Evolutionary conservation across 2,113 vertebrate genomes (phyloP).

Genomic region (Daboia siamensis): DNA sequence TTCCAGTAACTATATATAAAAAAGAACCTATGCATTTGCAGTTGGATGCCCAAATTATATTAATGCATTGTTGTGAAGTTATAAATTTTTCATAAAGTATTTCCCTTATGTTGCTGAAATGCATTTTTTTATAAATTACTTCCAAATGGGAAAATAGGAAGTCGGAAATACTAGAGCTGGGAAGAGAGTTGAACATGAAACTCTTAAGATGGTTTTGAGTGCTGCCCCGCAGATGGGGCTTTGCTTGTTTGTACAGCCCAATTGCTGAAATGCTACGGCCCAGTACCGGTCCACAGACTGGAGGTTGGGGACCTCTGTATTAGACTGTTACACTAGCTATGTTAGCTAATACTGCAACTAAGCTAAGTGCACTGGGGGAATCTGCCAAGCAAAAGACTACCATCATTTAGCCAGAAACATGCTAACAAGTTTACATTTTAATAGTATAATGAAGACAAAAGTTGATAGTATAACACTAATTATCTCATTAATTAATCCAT

Average conservation of each 20-base stretch:
- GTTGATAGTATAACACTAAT: not conserved
- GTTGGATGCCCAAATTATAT: not conserved
- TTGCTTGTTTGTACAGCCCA: no score
- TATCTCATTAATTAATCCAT: not conserved
- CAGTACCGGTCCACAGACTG: no score
- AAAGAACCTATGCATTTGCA: not conserved
- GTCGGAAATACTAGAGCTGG: not conserved
- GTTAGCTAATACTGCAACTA: not conserved
- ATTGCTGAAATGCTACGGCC: no score
- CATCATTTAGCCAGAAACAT: not conserved
- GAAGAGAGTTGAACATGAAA: not conserved
- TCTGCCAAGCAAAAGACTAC: not conserved
- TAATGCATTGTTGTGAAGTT: not conserved
- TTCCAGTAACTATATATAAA: not conserved
- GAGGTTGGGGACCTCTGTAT: not conserved
- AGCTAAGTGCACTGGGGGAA: not conserved
- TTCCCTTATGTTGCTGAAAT: not conserved
- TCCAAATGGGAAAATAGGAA: not conserved
- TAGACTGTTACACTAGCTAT: not conserved
- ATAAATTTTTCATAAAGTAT: not conserved
- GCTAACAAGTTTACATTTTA: not conserved
- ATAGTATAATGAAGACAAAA: not conserved
- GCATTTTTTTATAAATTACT: not conserved
- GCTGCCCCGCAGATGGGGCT: no score
- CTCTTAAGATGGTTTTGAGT: not conserved